Evolutionary conservation across 2,888 invertebrate species (phyloP), one percentile per base, ranked within the genome.

Genomic region (Odontocerum albicorne): DNA sequence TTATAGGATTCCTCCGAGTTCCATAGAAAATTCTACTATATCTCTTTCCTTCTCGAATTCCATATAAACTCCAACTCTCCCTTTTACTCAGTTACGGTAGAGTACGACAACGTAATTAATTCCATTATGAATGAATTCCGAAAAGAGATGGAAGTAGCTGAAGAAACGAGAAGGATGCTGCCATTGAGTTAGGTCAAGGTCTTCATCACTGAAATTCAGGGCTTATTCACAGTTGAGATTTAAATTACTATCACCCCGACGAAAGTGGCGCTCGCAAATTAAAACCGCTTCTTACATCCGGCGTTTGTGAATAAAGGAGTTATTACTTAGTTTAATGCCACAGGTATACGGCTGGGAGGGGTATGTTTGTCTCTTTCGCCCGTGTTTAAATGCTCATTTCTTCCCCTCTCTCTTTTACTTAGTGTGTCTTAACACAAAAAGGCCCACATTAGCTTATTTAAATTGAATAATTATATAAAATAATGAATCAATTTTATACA

Each of bases 81-180:
- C 45, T 39, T n/a, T n/a, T n/a, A n/a, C n/a, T n/a, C n/a, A n/a
- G n/a, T n/a, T 31, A n/a, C 20, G 44, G 35, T 20, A 21, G 45
- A 57, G 52, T 54, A 54, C 58, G 45, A 45, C 46, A 53, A 51
- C 55, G 53, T 61, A 61, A 61, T 61, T 61, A 61, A 61, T 55
- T 61, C 61, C 61, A 61, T 61, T 61, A 61, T 58, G 61, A 61
- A 58, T 56, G 61, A 43, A 51, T 33, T 35, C 36, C 22, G 33
- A 38, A 36, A 36, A 38, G 8, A 44, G 42, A 32, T 39, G 15
- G 22, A 32, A 38, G 32, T 13, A 22, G 27, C 21, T 38, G 19
- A 35, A 22, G 35, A 45, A 53, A 27, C 12, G 39, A 33, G 46
- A 45, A 33, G 20, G 53, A 53, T 50, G 40, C 46, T 46, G 42